Percentiles rank a stretch among this genome's conserved stretches.
Conservation (phyloP, 1,140 invertebrate genomes). For the Temnothorax curvispinosus region DNA sequence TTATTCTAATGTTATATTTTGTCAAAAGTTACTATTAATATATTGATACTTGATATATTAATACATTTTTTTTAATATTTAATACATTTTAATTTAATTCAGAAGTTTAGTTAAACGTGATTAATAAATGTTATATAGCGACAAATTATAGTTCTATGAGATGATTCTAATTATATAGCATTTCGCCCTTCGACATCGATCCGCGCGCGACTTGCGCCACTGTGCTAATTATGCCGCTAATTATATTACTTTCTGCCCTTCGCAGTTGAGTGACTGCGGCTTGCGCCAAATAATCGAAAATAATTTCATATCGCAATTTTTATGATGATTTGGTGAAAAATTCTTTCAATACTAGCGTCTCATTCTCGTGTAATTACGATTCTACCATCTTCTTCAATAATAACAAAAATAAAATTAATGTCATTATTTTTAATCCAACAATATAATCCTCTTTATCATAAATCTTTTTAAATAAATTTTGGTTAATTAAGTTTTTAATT, state of each 20-base stretch:
- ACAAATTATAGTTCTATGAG: not conserved
- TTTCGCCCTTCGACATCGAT: slow-evolving; percentile 13
- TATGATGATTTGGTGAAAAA: not conserved
- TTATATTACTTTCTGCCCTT: slow-evolving; percentile 69
- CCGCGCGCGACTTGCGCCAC: slow-evolving; percentile 34
- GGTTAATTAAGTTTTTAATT: not conserved
- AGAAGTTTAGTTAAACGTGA: not conserved
- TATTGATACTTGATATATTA: not conserved
- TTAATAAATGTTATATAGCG: not conserved
- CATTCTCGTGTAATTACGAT: not conserved
- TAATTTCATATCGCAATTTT: slow-evolving; percentile 15
- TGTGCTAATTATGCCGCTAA: slow-evolving; percentile 66
- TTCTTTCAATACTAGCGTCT: not conserved
- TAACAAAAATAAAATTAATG: not conserved
- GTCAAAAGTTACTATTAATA: not conserved
- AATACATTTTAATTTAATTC: not conserved
- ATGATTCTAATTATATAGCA: slow-evolving; percentile 43
- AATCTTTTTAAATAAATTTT: not conserved
- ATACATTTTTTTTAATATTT: too few relatives aligned
- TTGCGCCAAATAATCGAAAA: slow-evolving; percentile 35
- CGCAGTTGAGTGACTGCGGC: slow-evolving; percentile 16
- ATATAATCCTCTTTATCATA: not conserved
- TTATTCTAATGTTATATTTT: not conserved
- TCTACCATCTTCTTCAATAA: not conserved
- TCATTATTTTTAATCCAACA: not conserved